Percentiles rank a stretch among this genome's conserved stretches.
Evolutionary conservation across 2,797 vertebrate species (phyloP).

Genomic region (Petrocephalus schoutedeni): DNA sequence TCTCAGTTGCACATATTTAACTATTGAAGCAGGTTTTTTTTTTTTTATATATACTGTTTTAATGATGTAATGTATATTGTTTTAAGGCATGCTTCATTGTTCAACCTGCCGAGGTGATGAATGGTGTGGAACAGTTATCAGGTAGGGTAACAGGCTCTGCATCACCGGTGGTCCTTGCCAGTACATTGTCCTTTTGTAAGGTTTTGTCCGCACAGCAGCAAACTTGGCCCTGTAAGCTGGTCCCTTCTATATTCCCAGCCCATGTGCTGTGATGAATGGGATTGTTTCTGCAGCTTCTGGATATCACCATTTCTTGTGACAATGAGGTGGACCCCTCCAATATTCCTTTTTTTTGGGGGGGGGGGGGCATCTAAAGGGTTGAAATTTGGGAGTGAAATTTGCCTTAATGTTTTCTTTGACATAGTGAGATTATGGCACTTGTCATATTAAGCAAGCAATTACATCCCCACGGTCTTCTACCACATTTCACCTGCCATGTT

Average conservation of each 20-base stretch:
- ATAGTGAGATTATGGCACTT: not conserved
- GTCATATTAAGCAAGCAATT: not conserved
- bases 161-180: not conserved
- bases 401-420: not conserved
- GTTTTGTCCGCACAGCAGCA: not conserved
- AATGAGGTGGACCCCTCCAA: not conserved
- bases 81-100: not conserved
- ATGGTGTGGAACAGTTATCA: not conserved
- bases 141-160: not conserved
- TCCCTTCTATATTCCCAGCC: not conserved
- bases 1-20: not conserved
- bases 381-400: not conserved
- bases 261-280: not conserved
- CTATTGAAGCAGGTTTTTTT: not conserved
- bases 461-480: not conserved
- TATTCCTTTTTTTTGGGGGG: not conserved
- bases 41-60: not conserved
- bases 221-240: not conserved
- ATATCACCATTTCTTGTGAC: not conserved
- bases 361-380: not conserved
- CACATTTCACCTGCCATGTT: not conserved
- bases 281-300: not conserved
- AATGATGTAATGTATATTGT: not conserved
- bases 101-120: not conserved
- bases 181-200: not conserved